Conservation (phyloP, 23 tunicate species). For the Halocynthia aurantium region DNA sequence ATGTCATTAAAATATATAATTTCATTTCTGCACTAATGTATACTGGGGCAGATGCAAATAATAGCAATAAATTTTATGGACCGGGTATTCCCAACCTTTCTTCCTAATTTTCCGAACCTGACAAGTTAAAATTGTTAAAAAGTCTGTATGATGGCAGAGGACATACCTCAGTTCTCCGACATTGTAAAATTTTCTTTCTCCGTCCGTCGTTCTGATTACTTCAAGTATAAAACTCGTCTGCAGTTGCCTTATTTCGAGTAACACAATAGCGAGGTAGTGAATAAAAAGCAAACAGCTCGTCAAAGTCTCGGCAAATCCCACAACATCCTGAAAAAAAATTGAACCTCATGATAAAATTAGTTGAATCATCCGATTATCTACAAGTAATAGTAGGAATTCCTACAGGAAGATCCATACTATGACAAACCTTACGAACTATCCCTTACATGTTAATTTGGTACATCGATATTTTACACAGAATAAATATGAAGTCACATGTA, state of each 20-base stretch:
- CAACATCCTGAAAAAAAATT: slow-evolving; percentile 43
- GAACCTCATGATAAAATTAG: neutral
- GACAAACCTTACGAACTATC: neutral
- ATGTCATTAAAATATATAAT: too few relatives aligned
- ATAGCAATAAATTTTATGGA: too few relatives aligned
- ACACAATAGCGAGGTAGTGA: slow-evolving; percentile 82
- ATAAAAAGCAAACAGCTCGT: slow-evolving; percentile 81
- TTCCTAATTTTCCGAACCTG: too few relatives aligned
- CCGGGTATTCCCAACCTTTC: too few relatives aligned
- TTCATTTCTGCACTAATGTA: too few relatives aligned
- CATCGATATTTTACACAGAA: too few relatives aligned
- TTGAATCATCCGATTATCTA: neutral
- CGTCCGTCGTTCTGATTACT: slow-evolving; percentile 92
- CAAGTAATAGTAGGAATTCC: neutral
- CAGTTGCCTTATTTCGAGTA: slow-evolving; percentile 69
- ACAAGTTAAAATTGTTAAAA: too few relatives aligned
- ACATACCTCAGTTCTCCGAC: slow-evolving; percentile 83
- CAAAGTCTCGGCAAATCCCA: slow-evolving; percentile 67
- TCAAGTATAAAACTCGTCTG: slow-evolving; percentile 76
- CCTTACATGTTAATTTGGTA: too few relatives aligned
- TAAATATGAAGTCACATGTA: too few relatives aligned
- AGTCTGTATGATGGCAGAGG: too few relatives aligned
- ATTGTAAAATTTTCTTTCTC: slow-evolving; percentile 82
- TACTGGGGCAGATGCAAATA: too few relatives aligned
- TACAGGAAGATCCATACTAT: neutral